Evolutionary conservation across 2,797 vertebrate species (phyloP).

Genomic region (Pipistrellus pipistrellus): DNA sequence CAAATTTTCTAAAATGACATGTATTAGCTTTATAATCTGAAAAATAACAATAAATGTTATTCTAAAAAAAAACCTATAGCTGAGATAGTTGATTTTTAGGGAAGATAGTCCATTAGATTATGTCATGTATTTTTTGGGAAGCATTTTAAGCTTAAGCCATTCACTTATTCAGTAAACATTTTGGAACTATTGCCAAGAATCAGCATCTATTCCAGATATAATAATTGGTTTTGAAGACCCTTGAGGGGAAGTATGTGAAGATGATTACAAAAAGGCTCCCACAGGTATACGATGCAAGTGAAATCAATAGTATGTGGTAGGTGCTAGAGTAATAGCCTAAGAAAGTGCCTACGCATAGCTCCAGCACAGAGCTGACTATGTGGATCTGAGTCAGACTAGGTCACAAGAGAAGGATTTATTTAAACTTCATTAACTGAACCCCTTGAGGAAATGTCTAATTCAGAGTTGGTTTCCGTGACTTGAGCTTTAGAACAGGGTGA

Average conservation of each 20-base stretch:
- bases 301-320: neutral
- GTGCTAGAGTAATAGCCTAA: neutral
- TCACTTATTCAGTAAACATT: neutral
- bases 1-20: conserved; percentile 17
- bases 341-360: neutral
- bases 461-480: neutral
- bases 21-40: conserved; percentile 27
- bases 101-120: neutral
- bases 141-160: conserved; percentile 5
- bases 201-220: neutral
- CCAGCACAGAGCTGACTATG: neutral
- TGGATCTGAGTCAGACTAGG: neutral
- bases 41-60: neutral
- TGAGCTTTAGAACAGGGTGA: neutral
- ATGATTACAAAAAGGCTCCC: neutral
- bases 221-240: neutral
- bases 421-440: neutral
- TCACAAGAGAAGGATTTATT: neutral
- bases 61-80: neutral
- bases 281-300: neutral
- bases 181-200: neutral
- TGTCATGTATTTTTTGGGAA: neutral
- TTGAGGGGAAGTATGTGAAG: neutral
- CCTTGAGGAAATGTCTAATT: neutral
- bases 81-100: neutral